phyloP scores from a whole-genome alignment of 2,888 invertebrate species.

The Scelioninae gen. 1 region DNA sequence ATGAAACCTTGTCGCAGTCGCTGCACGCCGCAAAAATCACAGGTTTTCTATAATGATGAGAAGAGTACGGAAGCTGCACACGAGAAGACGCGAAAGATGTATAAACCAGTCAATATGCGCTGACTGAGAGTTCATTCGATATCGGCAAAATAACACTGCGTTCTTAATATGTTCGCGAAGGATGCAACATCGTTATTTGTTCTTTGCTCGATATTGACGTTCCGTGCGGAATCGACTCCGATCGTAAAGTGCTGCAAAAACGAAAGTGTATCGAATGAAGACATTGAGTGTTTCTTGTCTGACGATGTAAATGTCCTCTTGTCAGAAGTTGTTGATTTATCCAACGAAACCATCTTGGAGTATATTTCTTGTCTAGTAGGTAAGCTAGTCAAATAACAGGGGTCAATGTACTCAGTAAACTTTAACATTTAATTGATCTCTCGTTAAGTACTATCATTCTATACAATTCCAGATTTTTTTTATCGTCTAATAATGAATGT shows the following conservation, averaged over 20 bases:
- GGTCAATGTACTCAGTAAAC: conserved; percentile 19
- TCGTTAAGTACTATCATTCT: not conserved
- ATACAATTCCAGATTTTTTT: not conserved
- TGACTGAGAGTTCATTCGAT: conserved; percentile 32
- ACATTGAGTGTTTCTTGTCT: conserved; percentile 65
- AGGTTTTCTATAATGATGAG: conserved; percentile 51
- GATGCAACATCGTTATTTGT: conserved; percentile 32
- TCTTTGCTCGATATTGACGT: conserved; percentile 14
- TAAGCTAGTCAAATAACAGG: conserved; percentile 39
- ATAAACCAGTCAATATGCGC: conserved; percentile 41
- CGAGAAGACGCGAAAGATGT: conserved; percentile 20
- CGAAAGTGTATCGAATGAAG: conserved; percentile 63
- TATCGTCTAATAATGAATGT: not conserved
- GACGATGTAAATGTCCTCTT: conserved; percentile 18
- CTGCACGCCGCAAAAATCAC: conserved; percentile 41
- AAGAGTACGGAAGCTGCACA: conserved; percentile 26
- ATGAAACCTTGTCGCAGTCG: conserved; percentile 42
- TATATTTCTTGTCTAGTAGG: conserved; percentile 67
- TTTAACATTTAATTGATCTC: conserved; percentile 1
- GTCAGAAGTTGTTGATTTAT: conserved; percentile 38
- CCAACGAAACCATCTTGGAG: conserved; percentile 57
- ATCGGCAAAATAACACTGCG: conserved; percentile 18
- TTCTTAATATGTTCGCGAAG: conserved; percentile 59
- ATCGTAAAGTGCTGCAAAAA: conserved; percentile 68
- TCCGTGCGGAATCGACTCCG: conserved; percentile 4